Conservation (phyloP, 2,888 invertebrate genomes). For the Argynnis bischoffii region DNA sequence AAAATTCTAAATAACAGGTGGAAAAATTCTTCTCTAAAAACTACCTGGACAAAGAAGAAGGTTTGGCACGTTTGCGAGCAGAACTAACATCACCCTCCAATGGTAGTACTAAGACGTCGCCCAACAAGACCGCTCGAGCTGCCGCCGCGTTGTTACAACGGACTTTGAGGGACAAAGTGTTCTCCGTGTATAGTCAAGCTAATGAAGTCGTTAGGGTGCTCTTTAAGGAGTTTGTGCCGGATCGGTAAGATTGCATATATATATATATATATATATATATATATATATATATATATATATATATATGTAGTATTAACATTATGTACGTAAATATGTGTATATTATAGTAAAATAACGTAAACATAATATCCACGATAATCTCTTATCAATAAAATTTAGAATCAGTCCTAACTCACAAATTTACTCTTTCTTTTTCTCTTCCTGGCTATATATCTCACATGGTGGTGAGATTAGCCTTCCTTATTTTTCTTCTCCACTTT, state of each 20-base stretch:
- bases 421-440: too few species aligned
- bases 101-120: conserved; percentile 74
- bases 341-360: too few species aligned
- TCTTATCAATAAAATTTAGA: too few species aligned
- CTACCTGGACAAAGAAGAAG: conserved; percentile 94
- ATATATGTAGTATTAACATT: not conserved
- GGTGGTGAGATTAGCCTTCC: too few species aligned
- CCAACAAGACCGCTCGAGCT: conserved; percentile 92
- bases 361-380: too few species aligned
- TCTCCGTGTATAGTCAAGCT: conserved; percentile 92
- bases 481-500: too few species aligned
- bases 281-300: too few species aligned
- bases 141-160: conserved; percentile 90
- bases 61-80: conserved; percentile 85
- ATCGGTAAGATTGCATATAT: conserved; percentile 77
- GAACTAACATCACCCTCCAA: conserved; percentile 70
- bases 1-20: conserved; percentile 77
- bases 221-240: conserved; percentile 92
- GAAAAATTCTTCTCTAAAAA: conserved; percentile 95
- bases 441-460: too few species aligned
- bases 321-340: not conserved
- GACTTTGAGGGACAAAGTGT: conserved; percentile 92
- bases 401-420: too few species aligned
- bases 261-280: too few species aligned
- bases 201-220: conserved; percentile 91